phyloP scores from a whole-genome alignment of 2,888 invertebrate genomes.

The Anthophora plumipes region DNA sequence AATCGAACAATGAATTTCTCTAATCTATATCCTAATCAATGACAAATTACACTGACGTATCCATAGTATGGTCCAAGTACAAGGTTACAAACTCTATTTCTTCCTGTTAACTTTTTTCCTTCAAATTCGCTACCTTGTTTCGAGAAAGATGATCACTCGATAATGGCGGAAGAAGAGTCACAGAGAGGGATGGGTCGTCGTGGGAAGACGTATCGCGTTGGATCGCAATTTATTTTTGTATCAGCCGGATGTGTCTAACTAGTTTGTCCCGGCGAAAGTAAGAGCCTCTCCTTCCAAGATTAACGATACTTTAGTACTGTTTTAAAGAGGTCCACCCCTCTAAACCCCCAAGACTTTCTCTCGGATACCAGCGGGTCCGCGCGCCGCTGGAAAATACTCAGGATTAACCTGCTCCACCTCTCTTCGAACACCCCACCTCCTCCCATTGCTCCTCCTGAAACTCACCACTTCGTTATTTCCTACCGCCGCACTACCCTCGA shows the following conservation, averaged over 20 bases:
- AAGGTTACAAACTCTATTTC: not conserved
- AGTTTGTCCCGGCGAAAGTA: constrained; percentile 82
- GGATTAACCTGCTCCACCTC: constrained; percentile 68
- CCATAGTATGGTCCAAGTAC: no score
- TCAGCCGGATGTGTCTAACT: constrained; percentile 83
- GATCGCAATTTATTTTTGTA: constrained; percentile 83
- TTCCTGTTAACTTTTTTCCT: not conserved
- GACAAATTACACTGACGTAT: no score
- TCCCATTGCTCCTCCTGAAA: constrained; percentile 50
- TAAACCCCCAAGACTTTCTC: constrained; percentile 44
- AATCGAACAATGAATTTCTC: no score
- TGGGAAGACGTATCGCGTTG: constrained; percentile 78
- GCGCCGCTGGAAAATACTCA: constrained; percentile 57
- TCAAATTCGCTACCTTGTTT: not conserved
- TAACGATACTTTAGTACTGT: constrained; percentile 84
- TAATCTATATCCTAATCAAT: no score
- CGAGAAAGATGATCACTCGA: constrained; percentile 26
- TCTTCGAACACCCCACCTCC: constrained; percentile 38
- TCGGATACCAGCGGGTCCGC: constrained; percentile 51
- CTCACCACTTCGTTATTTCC: constrained; percentile 76
- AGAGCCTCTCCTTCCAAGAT: constrained; percentile 81
- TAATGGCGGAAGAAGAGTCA: constrained; percentile 1
- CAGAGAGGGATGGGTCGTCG: constrained; percentile 13
- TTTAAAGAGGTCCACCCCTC: constrained; percentile 79
- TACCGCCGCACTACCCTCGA: constrained; percentile 66